Percentiles rank a stretch among this genome's conserved stretches.
Evolutionary conservation across 2,888 invertebrate genomes (phyloP).

Genomic region (Callosobruchus maculatus): DNA sequence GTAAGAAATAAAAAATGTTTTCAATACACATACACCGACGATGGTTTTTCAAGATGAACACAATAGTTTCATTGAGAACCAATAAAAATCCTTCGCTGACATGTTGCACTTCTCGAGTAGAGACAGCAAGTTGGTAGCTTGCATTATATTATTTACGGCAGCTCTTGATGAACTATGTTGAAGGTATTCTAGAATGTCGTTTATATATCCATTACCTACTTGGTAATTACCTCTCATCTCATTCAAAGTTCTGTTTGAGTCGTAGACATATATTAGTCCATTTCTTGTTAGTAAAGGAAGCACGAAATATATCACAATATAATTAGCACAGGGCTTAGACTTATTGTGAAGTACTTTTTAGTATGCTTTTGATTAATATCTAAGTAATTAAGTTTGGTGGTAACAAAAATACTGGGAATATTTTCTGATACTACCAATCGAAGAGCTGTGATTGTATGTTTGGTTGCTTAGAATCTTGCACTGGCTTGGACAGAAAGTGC

Average conservation of each 20-base stretch:
- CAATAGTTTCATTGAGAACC: too few species aligned
- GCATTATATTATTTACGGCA: not conserved
- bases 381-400: slow-evolving; percentile 45
- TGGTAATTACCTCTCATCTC: slow-evolving; percentile 19
- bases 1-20: too few species aligned
- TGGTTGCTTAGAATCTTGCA: slow-evolving; percentile 29
- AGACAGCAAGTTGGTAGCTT: not conserved
- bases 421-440: slow-evolving; percentile 50
- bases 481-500: slow-evolving; percentile 42
- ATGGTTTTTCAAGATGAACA: too few species aligned
- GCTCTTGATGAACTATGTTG: not conserved
- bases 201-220: slow-evolving; percentile 17
- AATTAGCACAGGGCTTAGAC: slow-evolving; percentile 18
- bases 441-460: slow-evolving; percentile 47
- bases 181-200: not conserved
- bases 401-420: slow-evolving; percentile 50
- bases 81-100: too few species aligned
- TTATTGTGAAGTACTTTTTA: slow-evolving; percentile 8
- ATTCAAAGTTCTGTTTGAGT: slow-evolving; percentile 15
- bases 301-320: slow-evolving; percentile 15
- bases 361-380: not conserved
- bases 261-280: slow-evolving; percentile 23
- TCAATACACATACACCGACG: too few species aligned
- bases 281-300: slow-evolving; percentile 15
- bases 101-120: too few species aligned